phyloP scores from a whole-genome alignment of 1,140 invertebrate genomes.

The Episyrphus balteatus region DNA sequence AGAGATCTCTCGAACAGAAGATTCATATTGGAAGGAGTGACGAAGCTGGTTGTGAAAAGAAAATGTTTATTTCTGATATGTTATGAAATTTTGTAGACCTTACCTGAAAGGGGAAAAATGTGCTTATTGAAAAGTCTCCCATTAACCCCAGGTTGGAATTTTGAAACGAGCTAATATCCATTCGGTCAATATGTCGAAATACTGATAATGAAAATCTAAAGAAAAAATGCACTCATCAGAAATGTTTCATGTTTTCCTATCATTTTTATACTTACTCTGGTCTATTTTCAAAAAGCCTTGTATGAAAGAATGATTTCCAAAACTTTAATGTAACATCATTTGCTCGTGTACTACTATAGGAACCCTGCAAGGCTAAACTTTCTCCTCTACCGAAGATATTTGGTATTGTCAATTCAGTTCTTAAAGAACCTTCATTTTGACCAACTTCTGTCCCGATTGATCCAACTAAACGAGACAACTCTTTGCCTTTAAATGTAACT shows the following conservation, averaged over 20 bases:
- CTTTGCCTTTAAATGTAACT: slow-evolving; percentile 28
- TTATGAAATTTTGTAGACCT: background rate
- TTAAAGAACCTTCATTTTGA: slow-evolving; percentile 31
- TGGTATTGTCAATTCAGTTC: slow-evolving; percentile 26
- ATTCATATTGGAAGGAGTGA: slow-evolving; percentile 34
- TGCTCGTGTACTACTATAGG: slow-evolving; percentile 28
- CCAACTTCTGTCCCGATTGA: slow-evolving; percentile 34
- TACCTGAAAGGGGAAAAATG: slow-evolving; percentile 26
- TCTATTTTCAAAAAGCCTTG: slow-evolving; percentile 26
- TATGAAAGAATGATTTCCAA: slow-evolving; percentile 35
- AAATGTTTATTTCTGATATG: background rate
- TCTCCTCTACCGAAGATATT: slow-evolving; percentile 33
- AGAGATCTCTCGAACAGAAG: slow-evolving; percentile 24
- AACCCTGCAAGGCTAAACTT: slow-evolving; percentile 30
- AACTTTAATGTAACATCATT: slow-evolving; percentile 32
- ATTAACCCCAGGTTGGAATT: slow-evolving; percentile 24
- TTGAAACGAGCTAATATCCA: slow-evolving; percentile 27
- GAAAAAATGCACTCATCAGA: background rate
- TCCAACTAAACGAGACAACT: slow-evolving; percentile 27
- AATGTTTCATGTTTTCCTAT: background rate
- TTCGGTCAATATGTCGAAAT: slow-evolving; percentile 28
- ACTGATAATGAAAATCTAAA: slow-evolving; percentile 32
- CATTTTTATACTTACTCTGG: slow-evolving; percentile 23
- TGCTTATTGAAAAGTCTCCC: slow-evolving; percentile 24
- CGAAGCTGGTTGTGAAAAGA: slow-evolving; percentile 18